Percentiles rank a stretch among this genome's conserved stretches.
These are phyloP conservation scores for Listrodromus nycthemerus DNA, from an alignment of 2,888 invertebrate genomes.

Conservation along the genomic window DNA sequence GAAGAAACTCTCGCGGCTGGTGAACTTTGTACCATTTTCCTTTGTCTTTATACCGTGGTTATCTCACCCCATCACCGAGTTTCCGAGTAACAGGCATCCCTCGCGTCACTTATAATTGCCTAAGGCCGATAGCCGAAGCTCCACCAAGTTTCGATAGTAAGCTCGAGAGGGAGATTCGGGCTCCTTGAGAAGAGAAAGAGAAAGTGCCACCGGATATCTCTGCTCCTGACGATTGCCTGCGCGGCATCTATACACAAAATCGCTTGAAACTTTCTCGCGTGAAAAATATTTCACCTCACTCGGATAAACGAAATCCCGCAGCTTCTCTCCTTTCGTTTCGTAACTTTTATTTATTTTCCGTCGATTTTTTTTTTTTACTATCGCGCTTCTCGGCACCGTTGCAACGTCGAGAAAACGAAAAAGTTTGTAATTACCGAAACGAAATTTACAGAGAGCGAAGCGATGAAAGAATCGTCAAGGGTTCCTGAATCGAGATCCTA, in stretches of 20 bases:
- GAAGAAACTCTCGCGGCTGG: slow-evolving; percentile 17
- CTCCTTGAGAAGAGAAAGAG: neutral
- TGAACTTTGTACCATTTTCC: slow-evolving; percentile 39
- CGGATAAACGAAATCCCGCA: slow-evolving; percentile 20
- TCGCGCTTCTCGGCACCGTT: slow-evolving; percentile 16
- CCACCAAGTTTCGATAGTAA: slow-evolving; percentile 52
- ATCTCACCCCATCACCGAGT: neutral
- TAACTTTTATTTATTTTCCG: neutral
- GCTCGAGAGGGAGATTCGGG: slow-evolving; percentile 28
- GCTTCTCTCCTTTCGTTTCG: neutral
- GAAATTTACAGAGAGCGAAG: neutral
- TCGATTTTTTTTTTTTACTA: neutral
- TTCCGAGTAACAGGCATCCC: slow-evolving; percentile 19
- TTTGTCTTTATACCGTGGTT: slow-evolving; percentile 11
- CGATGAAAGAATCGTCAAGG: slow-evolving; percentile 12
- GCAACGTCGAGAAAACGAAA: slow-evolving; percentile 20
- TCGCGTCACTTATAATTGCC: slow-evolving; percentile 57
- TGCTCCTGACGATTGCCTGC: slow-evolving; percentile 25
- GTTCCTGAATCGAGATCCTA: neutral
- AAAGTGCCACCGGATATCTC: slow-evolving; percentile 5
- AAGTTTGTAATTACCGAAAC: slow-evolving; percentile 42
- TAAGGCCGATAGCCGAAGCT: slow-evolving; percentile 48
- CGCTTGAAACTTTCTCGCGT: slow-evolving; percentile 53
- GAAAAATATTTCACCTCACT: slow-evolving; percentile 51
- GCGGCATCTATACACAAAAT: slow-evolving; percentile 35